These are phyloP conservation scores for Gymnarchus niloticus DNA, from an alignment of 2,113 vertebrate genomes.

Conservation along the genomic window DNA sequence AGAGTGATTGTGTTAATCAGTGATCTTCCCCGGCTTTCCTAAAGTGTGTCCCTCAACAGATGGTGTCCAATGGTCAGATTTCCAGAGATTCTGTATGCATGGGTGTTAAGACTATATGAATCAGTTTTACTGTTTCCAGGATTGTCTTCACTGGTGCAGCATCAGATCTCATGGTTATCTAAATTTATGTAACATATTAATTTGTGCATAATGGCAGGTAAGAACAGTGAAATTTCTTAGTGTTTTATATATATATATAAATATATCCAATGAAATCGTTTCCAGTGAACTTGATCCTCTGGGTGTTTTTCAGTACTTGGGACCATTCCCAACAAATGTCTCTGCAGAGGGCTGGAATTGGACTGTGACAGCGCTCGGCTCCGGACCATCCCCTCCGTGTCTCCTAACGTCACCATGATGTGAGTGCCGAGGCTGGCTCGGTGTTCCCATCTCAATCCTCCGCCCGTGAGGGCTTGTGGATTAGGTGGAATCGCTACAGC, in stretches of 20 bases:
- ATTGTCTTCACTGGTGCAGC: background rate
- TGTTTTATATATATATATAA: background rate
- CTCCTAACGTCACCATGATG: conserved; percentile 85
- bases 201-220: too few species aligned
- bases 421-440: conserved; percentile 61
- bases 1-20: background rate
- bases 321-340: conserved; percentile 69
- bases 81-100: background rate
- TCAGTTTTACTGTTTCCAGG: background rate
- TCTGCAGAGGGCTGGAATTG: conserved; percentile 76
- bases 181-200: background rate
- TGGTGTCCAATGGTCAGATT: background rate
- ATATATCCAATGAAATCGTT: background rate
- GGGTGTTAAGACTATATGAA: background rate
- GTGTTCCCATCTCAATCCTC: background rate
- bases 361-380: conserved; percentile 74
- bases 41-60: background rate
- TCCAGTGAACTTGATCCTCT: background rate
- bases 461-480: background rate
- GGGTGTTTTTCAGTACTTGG: conserved; percentile 63
- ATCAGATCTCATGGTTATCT: background rate
- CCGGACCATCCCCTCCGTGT: conserved; percentile 69
- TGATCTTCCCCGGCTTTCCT: background rate
- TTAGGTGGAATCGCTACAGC: too few species aligned
- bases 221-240: background rate